These are phyloP conservation scores for Scopus umbretta DNA, from an alignment of 2,113 vertebrate genomes.

Conservation along the genomic window DNA sequence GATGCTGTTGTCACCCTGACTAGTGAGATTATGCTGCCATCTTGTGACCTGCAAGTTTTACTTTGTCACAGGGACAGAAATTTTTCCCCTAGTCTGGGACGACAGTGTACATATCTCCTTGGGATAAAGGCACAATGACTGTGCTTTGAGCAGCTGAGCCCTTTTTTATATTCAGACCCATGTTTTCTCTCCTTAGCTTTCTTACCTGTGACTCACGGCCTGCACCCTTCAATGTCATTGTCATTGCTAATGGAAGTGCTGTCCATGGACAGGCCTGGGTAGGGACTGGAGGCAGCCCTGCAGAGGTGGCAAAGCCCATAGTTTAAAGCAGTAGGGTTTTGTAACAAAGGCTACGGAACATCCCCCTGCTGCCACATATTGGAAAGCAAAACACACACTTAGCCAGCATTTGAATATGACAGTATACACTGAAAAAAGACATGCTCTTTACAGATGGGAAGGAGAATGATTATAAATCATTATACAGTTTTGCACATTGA, in stretches of 20 bases:
- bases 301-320: neutral
- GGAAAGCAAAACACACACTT: neutral
- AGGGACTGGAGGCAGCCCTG: neutral
- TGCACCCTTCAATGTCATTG: neutral
- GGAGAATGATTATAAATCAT: neutral
- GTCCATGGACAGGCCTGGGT: neutral
- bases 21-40: conserved; percentile 36
- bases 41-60: conserved; percentile 9
- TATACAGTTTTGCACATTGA: neutral
- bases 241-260: neutral
- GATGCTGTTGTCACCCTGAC: neutral
- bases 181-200: neutral
- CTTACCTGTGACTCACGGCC: neutral
- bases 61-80: neutral
- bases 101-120: too few relatives aligned
- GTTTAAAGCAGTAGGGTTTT: neutral
- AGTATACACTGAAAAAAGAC: neutral
- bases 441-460: neutral
- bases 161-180: neutral
- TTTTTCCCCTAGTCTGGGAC: neutral
- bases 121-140: neutral
- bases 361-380: neutral
- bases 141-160: neutral
- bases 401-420: neutral
- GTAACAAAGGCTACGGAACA: neutral